Evolutionary conservation across 2,888 invertebrate genomes (phyloP).

Genomic region (Drosophila seclusa): DNA sequence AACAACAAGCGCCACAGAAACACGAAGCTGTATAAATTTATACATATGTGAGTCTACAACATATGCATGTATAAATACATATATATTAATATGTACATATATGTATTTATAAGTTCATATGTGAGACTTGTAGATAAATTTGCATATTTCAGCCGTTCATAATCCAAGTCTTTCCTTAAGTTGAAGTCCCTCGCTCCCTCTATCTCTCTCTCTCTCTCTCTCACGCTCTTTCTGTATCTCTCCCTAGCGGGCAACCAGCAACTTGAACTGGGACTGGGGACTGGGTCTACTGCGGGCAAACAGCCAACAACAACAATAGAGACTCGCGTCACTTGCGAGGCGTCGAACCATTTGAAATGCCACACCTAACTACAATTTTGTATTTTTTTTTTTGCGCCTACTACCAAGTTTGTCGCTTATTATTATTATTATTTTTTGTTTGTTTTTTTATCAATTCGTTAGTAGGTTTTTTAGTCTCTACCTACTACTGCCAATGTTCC

Average conservation of each 20-base stretch:
- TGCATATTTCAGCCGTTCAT: conserved; percentile 81
- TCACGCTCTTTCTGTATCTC: not conserved
- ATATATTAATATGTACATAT: conserved; percentile 19
- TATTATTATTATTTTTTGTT: conserved; percentile 15
- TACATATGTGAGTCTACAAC: conserved; percentile 48
- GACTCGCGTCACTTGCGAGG: conserved; percentile 69
- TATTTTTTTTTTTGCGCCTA: conserved; percentile 68
- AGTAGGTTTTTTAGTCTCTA: conserved; percentile 55
- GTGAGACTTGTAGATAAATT: conserved; percentile 76
- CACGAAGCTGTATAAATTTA: conserved; percentile 70
- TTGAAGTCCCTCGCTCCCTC: conserved; percentile 44
- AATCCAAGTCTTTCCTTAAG: conserved; percentile 80
- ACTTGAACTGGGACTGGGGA: conserved; percentile 37
- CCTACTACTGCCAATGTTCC: conserved; percentile 8
- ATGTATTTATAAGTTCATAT: conserved; percentile 71
- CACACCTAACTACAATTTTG: conserved; percentile 77
- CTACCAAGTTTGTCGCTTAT: conserved; percentile 66
- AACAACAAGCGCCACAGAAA: conserved; percentile 29
- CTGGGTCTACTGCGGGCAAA: conserved; percentile 55
- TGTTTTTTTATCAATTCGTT: conserved; percentile 23
- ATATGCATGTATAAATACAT: conserved; percentile 20
- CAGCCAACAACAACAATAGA: conserved; percentile 46
- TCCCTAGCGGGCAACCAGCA: not conserved
- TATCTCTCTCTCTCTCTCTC: conserved; percentile 9
- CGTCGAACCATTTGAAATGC: conserved; percentile 81